A percentile compares a stretch with the other conserved stretches of the same genome.
phyloP scores from a whole-genome alignment of 2,113 vertebrate species.

The Phainopepla nitens region DNA sequence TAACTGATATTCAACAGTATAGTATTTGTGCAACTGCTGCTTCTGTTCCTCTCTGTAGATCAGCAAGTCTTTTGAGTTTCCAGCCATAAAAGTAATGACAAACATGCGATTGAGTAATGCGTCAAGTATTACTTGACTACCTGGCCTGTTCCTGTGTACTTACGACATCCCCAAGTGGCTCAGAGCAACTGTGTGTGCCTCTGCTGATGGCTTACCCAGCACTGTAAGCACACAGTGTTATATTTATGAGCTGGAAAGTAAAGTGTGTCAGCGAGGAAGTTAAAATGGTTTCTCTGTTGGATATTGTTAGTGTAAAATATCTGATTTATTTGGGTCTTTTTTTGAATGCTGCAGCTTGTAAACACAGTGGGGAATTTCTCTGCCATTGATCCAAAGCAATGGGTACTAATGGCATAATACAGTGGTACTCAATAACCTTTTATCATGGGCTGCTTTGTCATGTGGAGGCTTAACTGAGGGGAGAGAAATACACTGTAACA shows the following conservation, averaged over 20 bases:
- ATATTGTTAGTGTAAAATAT: constrained; percentile 55
- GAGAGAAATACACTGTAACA: not conserved
- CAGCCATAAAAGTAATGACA: not conserved
- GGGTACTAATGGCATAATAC: constrained; percentile 55
- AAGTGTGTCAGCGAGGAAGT: constrained; percentile 45
- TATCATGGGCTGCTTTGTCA: constrained; percentile 48
- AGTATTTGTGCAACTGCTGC: not conserved
- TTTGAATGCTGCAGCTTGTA: constrained; percentile 50
- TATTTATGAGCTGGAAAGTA: constrained; percentile 53
- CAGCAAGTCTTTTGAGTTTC: constrained; percentile 7
- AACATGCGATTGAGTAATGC: not conserved
- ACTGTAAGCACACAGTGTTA: not conserved
- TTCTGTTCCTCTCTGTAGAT: not conserved
- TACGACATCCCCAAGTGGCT: not conserved
- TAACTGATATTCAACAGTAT: not conserved
- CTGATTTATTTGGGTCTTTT: constrained; percentile 44
- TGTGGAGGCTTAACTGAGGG: constrained; percentile 30
- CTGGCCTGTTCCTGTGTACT: not conserved
- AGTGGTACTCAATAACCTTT: constrained; percentile 45
- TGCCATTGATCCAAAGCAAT: constrained; percentile 63
- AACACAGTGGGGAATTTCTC: constrained; percentile 55
- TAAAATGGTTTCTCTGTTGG: constrained; percentile 47
- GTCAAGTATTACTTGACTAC: not conserved
- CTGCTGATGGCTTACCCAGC: not conserved
- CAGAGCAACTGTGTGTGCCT: not conserved